phyloP scores from a whole-genome alignment of 1,140 invertebrate species.

The Drosophila quadrilineata region DNA sequence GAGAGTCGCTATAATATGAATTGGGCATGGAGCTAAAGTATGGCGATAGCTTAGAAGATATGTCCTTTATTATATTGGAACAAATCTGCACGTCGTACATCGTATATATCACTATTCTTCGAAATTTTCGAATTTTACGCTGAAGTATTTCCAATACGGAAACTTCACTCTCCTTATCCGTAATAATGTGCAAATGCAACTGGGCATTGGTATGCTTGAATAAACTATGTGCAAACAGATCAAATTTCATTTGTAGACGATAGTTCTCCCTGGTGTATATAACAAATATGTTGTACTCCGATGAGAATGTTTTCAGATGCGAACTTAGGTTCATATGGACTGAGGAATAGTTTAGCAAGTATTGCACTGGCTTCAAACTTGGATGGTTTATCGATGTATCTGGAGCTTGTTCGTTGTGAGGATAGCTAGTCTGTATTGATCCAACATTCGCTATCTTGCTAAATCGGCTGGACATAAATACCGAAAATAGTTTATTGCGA shows the following conservation, averaged over 20 bases:
- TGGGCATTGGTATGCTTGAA: constrained; percentile 82
- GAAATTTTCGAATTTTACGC: constrained; percentile 81
- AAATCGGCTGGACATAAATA: constrained; percentile 55
- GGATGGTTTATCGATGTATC: constrained; percentile 23
- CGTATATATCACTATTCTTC: constrained; percentile 81
- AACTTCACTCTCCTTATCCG: constrained; percentile 85
- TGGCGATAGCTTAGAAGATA: constrained; percentile 87
- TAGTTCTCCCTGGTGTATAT: constrained; percentile 82
- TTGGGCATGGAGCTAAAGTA: constrained; percentile 90
- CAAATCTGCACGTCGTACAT: constrained; percentile 86
- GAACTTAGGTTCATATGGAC: constrained; percentile 39
- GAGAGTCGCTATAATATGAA: constrained; percentile 90
- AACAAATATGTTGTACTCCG: constrained; percentile 76
- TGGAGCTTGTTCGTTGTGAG: constrained; percentile 25
- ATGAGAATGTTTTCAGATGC: constrained; percentile 27
- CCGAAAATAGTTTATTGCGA: constrained; percentile 59
- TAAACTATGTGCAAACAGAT: constrained; percentile 84
- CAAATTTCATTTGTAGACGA: constrained; percentile 84
- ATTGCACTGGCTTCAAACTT: constrained; percentile 50
- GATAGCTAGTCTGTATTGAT: constrained; percentile 35
- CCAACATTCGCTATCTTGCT: constrained; percentile 40
- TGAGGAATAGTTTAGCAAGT: constrained; percentile 59
- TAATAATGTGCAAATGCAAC: constrained; percentile 86
- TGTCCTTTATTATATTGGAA: constrained; percentile 84
- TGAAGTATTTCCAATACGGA: constrained; percentile 84